phyloP scores from a whole-genome alignment of 1,140 invertebrate genomes.

The Arctopsyche grandis region DNA sequence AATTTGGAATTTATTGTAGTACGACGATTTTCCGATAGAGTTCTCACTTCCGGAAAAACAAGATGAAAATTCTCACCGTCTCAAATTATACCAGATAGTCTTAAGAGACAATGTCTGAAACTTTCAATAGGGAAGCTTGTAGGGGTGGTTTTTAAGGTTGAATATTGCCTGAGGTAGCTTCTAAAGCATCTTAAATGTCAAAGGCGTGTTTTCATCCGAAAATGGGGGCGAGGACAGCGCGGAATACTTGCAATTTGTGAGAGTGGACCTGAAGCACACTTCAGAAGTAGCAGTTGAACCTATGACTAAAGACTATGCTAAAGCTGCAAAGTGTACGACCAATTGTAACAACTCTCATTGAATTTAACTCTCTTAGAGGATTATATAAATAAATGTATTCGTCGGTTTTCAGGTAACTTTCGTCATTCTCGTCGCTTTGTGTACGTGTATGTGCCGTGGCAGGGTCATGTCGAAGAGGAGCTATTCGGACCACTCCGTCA shows the following conservation, averaged over 20 bases:
- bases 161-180: not conserved
- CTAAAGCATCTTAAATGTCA: slow-evolving; percentile 24
- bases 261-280: not conserved
- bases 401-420: slow-evolving; percentile 33
- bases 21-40: not conserved
- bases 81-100: too few relatives aligned
- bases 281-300: not conserved
- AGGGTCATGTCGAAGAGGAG: slow-evolving; percentile 70
- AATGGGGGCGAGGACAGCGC: slow-evolving; percentile 8
- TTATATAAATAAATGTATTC: slow-evolving; percentile 24
- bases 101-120: too few relatives aligned
- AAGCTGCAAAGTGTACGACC: not conserved
- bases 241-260: not conserved
- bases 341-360: too few relatives aligned
- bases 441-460: slow-evolving; percentile 47
- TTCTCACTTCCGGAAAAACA: slow-evolving; percentile 2
- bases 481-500: slow-evolving; percentile 81
- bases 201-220: slow-evolving; percentile 31
- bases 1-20: not conserved
- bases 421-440: slow-evolving; percentile 43
- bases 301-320: slow-evolving; percentile 12
- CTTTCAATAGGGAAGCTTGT: not conserved
- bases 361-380: too few relatives aligned
- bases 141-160: not conserved
- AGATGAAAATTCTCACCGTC: not conserved